Evolutionary conservation across 2,113 vertebrate species (phyloP).

Genomic region (Cyprinodon brontotheroides): DNA sequence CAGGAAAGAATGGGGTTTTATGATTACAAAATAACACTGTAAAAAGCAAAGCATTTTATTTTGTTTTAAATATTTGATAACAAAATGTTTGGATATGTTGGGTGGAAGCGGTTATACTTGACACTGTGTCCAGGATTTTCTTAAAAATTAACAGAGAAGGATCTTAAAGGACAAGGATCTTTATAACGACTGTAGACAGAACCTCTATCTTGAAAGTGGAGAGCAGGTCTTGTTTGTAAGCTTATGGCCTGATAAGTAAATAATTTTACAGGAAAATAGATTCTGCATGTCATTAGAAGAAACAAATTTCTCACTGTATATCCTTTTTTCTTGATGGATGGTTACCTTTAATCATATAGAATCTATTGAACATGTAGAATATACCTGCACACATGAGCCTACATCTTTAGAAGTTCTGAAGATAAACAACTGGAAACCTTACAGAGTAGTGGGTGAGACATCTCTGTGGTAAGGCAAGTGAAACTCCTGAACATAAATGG

Average conservation of each 20-base stretch:
- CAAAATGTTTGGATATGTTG: no score
- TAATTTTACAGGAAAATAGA: background rate
- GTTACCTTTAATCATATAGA: background rate
- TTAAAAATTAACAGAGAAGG: no score
- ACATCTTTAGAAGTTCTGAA: slow-evolving; percentile 11
- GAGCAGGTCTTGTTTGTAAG: background rate
- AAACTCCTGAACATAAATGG: slow-evolving; percentile 55
- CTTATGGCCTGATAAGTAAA: background rate
- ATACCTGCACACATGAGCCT: background rate
- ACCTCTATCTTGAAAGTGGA: no score
- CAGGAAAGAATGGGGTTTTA: background rate
- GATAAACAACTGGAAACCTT: slow-evolving; percentile 28
- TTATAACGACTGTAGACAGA: no score
- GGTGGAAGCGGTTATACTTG: no score
- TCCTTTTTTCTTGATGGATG: background rate
- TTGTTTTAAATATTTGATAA: background rate
- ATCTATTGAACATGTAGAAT: background rate
- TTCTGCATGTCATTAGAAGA: background rate
- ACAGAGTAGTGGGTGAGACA: slow-evolving; percentile 39
- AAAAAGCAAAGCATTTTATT: background rate
- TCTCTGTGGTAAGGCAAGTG: slow-evolving; percentile 51
- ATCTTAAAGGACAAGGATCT: no score
- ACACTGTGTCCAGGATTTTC: no score
- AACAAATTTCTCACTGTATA: background rate
- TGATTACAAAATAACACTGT: background rate